Base-by-base conservation (phyloP, 2,113 vertebrate species). In the Butastur rufipennis region DNA sequence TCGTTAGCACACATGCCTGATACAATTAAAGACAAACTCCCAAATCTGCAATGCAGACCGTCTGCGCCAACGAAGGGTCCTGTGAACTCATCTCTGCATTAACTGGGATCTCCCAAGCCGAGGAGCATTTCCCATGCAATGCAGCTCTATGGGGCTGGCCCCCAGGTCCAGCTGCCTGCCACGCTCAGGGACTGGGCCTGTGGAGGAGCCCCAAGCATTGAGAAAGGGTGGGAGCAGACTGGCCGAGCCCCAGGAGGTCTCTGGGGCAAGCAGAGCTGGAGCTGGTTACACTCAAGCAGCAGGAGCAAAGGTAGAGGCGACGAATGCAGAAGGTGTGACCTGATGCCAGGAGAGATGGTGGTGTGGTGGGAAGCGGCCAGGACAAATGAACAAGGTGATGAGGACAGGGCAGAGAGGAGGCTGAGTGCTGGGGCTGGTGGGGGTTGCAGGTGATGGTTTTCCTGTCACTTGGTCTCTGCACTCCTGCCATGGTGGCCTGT, bases 11-110 rank as follows among this genome's bases (percentile, higher is more conserved):
- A 59, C 43, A 42, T 9, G 67, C 80, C 86, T 43, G 50, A 47
- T 6, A 2, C 70, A 72, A 93, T 92, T 82, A 94, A 40, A 77
- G 89, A 63, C 89, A 16, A 71, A 43, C 65, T 87, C 88, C 50
- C 87, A 21, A 82, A 53, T n/a, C 95, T 96, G 95, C 96, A 95
- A 72, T 96, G 95, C 95, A 87, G 96, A 66, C n/a, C 31, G 1
- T 20, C 95, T 91, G 92, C 73, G 3, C 73, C 87, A 84, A 5
- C 42, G 6, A 52, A 66, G 84, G 73, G 89, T 58, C 90, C 47
- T 25, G 38, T 7, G 61, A 38, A 50, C 32, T 31, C 85, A 13
- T 16, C 77, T 45, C 90, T 38, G n/a, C 70, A 15, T 56, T 59
- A 22, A 8, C 34, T 2, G 22, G 22, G 6, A 8, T 0, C 23